Conservation (phyloP, 1,140 invertebrate species). For the Macrocentrus cingulum region DNA sequence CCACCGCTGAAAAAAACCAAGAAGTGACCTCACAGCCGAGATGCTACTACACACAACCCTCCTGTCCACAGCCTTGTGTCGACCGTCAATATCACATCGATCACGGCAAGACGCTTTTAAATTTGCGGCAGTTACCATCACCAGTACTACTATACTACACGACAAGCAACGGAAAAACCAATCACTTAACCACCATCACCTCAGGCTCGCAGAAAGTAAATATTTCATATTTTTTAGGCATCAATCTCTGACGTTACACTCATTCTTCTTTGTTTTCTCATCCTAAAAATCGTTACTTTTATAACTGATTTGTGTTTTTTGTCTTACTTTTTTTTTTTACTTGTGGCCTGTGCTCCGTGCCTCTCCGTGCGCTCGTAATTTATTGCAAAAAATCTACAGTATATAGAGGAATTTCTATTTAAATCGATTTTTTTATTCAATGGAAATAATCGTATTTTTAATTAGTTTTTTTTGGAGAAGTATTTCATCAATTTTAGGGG, state of each 20-base stretch:
- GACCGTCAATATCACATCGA: constrained; percentile 46
- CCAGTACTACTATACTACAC: no score
- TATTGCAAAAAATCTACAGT: no score
- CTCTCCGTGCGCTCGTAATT: neutral
- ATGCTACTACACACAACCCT: constrained; percentile 18
- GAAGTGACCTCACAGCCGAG: constrained; percentile 50
- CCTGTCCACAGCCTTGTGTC: constrained; percentile 46
- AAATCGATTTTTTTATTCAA: no score
- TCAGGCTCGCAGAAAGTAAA: constrained; percentile 33
- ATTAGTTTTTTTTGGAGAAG: no score
- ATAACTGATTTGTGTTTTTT: constrained; percentile 8
- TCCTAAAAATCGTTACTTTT: constrained; percentile 7
- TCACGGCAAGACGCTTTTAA: constrained; percentile 49
- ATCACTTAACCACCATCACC: constrained; percentile 18
- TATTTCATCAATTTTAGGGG: no score
- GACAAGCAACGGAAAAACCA: constrained; percentile 24
- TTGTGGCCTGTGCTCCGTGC: constrained; percentile 6
- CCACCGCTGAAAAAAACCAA: constrained; percentile 55
- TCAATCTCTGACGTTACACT: neutral
- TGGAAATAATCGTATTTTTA: no score
- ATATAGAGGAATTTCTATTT: no score
- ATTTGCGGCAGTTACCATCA: constrained; percentile 24
- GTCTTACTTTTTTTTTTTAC: neutral
- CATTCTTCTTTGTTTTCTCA: constrained; percentile 13
- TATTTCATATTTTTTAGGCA: constrained; percentile 11